Base-by-base conservation (phyloP, 2,113 vertebrate species). In the Hydrolagus affinis region DNA sequence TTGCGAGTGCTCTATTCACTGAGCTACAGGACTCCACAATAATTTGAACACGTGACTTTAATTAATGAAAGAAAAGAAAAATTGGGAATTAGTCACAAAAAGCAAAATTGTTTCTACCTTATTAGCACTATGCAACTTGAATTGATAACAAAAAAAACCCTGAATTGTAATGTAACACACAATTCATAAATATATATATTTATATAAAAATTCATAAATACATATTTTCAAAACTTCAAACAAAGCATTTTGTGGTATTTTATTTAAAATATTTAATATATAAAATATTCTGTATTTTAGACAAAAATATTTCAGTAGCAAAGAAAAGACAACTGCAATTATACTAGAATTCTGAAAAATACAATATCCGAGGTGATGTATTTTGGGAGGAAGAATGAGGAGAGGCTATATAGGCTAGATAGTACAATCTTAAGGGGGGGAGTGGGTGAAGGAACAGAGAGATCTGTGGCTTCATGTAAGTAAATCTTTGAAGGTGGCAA, bases 201-300 rank as follows among this genome's bases (percentile, higher is more conserved):
- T n/a, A n/a, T n/a, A n/a, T n/a, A n/a, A n/a, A n/a, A 66, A 83
- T 66, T 83, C 77, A 83, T 83, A 83, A 83, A 83, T 83, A 75
- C 73, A 83, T 83, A 25, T 83, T 62, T 83, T 76, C 44, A 76
- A 76, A 75, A 76, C 8, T 76, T 83, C 62, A 80, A 72, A 72
- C 70, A 71, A 77, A 60, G 76, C 59, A 80, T 25, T 23, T 66
- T 83, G 25, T 83, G 19, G 44, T 44, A n/a, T n/a, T n/a, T n/a
- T n/a, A n/a, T n/a, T n/a, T n/a, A n/a, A n/a, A n/a, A n/a, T n/a
- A n/a, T n/a, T n/a, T n/a, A n/a, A n/a, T n/a, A n/a, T n/a, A n/a
- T 44, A 44, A 44, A 1, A 44, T 44, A 83, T 83, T 83, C 78
- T 66, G 25, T 68, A 75, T 80, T 66, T 66, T n/a, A 60, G 60